Percentiles rank a stretch among this genome's conserved stretches.
Conservation (phyloP, 1,140 invertebrate species). For the Bombus difficillimus region DNA sequence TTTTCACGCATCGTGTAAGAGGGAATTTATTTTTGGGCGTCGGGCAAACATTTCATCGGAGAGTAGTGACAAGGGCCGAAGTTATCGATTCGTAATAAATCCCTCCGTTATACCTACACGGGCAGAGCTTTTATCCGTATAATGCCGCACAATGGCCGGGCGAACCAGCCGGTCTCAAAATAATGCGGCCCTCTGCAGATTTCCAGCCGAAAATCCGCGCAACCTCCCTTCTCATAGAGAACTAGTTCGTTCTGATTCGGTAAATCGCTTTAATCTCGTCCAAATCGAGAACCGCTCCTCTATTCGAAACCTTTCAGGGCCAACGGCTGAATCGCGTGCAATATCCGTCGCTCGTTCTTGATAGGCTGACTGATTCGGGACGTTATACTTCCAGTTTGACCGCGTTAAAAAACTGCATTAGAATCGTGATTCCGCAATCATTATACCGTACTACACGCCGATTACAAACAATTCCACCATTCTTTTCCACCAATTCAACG, state of each 20-base stretch:
- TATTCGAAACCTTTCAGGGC: constrained; percentile 56
- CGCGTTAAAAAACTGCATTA: constrained; percentile 22
- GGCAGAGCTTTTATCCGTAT: constrained; percentile 72
- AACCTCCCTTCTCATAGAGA: constrained; percentile 62
- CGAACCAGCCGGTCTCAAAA: constrained; percentile 72
- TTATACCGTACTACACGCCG: neutral
- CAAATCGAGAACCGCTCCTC: constrained; percentile 61
- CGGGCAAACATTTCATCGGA: constrained; percentile 69
- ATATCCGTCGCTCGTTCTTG: constrained; percentile 44
- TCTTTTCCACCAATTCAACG: too few species aligned
- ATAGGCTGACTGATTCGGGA: constrained; percentile 36
- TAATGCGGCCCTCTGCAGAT: constrained; percentile 70
- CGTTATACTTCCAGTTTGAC: constrained; percentile 40
- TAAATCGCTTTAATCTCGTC: constrained; percentile 69
- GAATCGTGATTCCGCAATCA: neutral
- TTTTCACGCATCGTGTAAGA: constrained; percentile 65
- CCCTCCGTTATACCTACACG: constrained; percentile 66
- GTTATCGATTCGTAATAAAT: constrained; percentile 76
- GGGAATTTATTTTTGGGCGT: constrained; percentile 66
- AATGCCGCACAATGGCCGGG: constrained; percentile 70
- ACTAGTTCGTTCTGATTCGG: constrained; percentile 66
- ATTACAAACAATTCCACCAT: too few species aligned
- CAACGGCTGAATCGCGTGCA: constrained; percentile 53
- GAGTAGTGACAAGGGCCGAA: constrained; percentile 69
- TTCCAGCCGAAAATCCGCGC: constrained; percentile 62